A percentile compares a stretch with the other conserved stretches of the same genome.
Conservation (phyloP, 53 echinoderm and acorn worm genomes). For the Antedon mediterranea region DNA sequence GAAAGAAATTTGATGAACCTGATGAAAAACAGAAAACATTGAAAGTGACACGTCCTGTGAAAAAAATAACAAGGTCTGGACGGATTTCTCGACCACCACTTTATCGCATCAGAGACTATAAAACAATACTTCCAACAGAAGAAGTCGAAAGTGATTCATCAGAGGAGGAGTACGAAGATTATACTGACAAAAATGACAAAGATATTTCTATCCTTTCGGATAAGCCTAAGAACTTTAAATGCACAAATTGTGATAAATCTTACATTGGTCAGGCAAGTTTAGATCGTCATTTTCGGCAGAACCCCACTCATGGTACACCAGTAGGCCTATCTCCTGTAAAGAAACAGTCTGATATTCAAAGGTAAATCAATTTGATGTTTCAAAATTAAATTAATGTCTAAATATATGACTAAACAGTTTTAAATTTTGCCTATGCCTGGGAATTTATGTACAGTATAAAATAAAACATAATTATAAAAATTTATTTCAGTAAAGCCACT, state of each 20-base stretch:
- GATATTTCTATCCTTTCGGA: slow-evolving; percentile 1
- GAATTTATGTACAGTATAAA: too few relatives aligned
- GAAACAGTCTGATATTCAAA: not conserved
- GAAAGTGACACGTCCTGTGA: slow-evolving; percentile 11
- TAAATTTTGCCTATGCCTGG: too few relatives aligned
- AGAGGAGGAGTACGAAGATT: slow-evolving; percentile 45
- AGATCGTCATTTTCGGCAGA: slow-evolving; percentile 38
- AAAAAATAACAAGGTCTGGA: slow-evolving; percentile 63
- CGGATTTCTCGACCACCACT: slow-evolving; percentile 71
- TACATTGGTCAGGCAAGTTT: slow-evolving; percentile 65
- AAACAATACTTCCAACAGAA: slow-evolving; percentile 29
- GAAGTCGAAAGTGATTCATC: slow-evolving; percentile 22
- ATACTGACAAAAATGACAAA: slow-evolving; percentile 13
- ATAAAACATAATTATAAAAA: too few relatives aligned
- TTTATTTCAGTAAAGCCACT: too few relatives aligned
- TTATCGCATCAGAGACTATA: slow-evolving; percentile 52
- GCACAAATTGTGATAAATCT: slow-evolving; percentile 47
- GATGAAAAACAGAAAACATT: slow-evolving; percentile 12
- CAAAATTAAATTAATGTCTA: not conserved
- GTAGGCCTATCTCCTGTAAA: not conserved
- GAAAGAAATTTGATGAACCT: slow-evolving; percentile 1
- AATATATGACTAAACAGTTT: too few relatives aligned
- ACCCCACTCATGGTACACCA: slow-evolving; percentile 49
- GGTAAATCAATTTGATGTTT: not conserved
- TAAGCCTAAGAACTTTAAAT: slow-evolving; percentile 32